Percentiles rank a stretch among this genome's conserved stretches.
Evolutionary conservation across 2,888 invertebrate genomes (phyloP).

Genomic region (Hyppa rectilinea): DNA sequence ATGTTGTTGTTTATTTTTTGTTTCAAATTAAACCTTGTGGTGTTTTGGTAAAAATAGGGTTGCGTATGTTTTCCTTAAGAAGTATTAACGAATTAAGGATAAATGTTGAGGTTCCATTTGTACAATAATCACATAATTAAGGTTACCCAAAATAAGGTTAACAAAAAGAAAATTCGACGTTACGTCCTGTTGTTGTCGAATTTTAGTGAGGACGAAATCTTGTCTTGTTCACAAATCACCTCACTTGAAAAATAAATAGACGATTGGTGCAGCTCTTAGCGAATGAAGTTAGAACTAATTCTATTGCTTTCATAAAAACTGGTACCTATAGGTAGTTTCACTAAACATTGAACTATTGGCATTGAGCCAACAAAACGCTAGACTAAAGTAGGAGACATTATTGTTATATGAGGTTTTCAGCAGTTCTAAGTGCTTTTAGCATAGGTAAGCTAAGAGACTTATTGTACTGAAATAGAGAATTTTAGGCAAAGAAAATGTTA

Average conservation of each 20-base stretch:
- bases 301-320: conserved; percentile 20
- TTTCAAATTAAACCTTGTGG: neutral
- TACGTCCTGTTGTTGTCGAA: too few species aligned
- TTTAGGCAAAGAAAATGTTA: neutral
- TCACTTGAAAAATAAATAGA: neutral
- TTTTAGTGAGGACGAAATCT: neutral
- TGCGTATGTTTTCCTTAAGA: conserved; percentile 1
- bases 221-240: neutral
- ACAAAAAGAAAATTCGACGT: too few species aligned
- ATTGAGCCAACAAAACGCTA: conserved; percentile 40
- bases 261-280: neutral
- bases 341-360: conserved; percentile 51
- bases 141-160: neutral
- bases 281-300: neutral
- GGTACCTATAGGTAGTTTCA: conserved; percentile 41
- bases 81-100: neutral
- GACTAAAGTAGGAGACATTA: conserved; percentile 54
- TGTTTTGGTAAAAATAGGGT: neutral
- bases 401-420: conserved; percentile 55
- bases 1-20: conserved; percentile 2
- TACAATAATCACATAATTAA: neutral
- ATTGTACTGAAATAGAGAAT: conserved; percentile 5
- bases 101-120: neutral
- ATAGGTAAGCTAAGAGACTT: conserved; percentile 31
- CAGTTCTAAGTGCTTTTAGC: conserved; percentile 43